Evolutionary conservation across 2,113 vertebrate species (phyloP), one percentile per base, ranked within the genome.

Genomic region (Hiodon tergisus): DNA sequence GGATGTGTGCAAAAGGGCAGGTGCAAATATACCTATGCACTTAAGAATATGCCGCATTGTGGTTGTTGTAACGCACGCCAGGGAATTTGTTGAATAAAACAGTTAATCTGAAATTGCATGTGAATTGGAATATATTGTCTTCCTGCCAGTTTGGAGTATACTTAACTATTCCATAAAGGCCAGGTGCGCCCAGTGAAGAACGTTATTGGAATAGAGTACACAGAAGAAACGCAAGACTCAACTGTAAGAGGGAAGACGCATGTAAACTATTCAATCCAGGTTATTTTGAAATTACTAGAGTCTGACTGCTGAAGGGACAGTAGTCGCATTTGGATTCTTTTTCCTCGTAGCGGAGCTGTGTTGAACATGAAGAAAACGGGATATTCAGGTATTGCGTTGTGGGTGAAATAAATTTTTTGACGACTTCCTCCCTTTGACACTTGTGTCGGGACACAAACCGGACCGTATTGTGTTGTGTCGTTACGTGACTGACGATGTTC

Each of bases 301-400:
- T 16, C 63, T 48, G 61, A 16, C 5, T 2, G 11, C 5, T 69
- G 31, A 53, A 58, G 47, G 17, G 58, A 48, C 54, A 55, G 8
- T n/a, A 62, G 51, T 48, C 62, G 31, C 52, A 70, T 54, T 46
- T 47, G 14, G 7, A 67, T 13, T 14, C 52, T 10, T 47, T 57
- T 57, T 57, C 31, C 31, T 11, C 63, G 7, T 11, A 51, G 6
- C 73, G 17, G 16, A 47, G 4, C 73, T 13, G 47, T 47, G 55
- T n/a, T 62, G 31, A 68, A 75, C 52, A 75, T 75, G 73, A 75
- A 55, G 73, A 75, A 16, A 68, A 16, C 73, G 8, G 73, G 73
- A 75, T 75, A 75, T 8, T 11, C 73, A 75, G 73, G 73, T 75
- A 16, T 50, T 1, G 69, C 58, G 52, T 61, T 72, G 9, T n/a